Conservation (phyloP, 2,113 vertebrate genomes). For the Plectropomus leopardus region DNA sequence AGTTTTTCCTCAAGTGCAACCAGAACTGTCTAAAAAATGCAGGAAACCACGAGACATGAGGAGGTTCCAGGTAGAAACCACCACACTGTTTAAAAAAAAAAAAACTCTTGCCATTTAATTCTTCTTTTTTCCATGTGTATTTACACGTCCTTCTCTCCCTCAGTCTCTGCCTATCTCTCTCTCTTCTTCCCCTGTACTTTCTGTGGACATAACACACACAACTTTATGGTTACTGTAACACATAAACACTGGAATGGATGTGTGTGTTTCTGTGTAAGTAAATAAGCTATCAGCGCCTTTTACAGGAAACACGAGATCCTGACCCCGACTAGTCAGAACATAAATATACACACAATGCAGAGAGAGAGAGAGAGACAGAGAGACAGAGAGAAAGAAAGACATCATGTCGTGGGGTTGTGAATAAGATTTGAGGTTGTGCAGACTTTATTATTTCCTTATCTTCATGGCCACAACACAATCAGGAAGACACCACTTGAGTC, state of each 20-base stretch:
- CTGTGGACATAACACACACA: constrained; percentile 7
- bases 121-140: constrained; percentile 2
- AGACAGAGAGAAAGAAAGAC: background rate
- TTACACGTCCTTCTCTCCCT: background rate
- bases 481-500: constrained; percentile 78
- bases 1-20: constrained; percentile 99
- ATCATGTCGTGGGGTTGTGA: constrained; percentile 4
- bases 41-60: constrained; percentile 98
- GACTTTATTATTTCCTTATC: constrained; percentile 79
- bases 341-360: constrained; percentile 58
- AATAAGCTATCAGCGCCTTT: constrained; percentile 57
- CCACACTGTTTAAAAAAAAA: background rate
- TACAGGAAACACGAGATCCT: constrained; percentile 64
- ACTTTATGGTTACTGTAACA: constrained; percentile 12
- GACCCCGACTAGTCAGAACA: constrained; percentile 51
- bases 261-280: constrained; percentile 53
- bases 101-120: background rate
- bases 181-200: constrained; percentile 1
- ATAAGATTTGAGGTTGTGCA: constrained; percentile 51
- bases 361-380: constrained; percentile 6
- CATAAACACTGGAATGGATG: constrained; percentile 34
- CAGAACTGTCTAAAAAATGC: constrained; percentile 99
- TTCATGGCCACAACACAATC: constrained; percentile 66
- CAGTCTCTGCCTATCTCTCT: background rate
- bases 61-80: constrained; percentile 94